Conservation (phyloP, 2,888 invertebrate species). For the Drosophila rellima region DNA sequence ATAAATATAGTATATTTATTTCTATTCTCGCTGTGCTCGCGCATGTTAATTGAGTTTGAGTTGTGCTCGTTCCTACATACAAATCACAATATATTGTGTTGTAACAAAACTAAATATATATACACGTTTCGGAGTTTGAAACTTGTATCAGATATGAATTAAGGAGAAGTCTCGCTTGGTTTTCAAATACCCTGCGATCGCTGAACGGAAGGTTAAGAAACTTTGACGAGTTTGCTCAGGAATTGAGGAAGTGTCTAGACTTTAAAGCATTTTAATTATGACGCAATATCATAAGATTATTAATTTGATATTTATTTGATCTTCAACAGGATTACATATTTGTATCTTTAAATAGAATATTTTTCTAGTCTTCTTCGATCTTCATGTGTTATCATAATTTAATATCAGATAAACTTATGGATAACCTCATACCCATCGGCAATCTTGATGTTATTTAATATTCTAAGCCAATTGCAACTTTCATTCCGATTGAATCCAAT, state of each 20-base stretch:
- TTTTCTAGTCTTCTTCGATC: not conserved
- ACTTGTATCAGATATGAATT: constrained; percentile 8
- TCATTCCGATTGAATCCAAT: too few relatives aligned
- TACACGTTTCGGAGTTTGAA: not conserved
- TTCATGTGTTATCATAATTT: not conserved
- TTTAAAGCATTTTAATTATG: not conserved
- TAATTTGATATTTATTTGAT: not conserved
- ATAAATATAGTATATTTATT: constrained; percentile 27
- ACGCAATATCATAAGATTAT: not conserved
- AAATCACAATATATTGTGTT: constrained; percentile 14
- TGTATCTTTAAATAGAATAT: not conserved
- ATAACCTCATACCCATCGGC: too few relatives aligned
- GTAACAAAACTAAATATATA: constrained; percentile 3
- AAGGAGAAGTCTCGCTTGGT: not conserved
- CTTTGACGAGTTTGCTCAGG: not conserved
- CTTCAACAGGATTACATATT: not conserved
- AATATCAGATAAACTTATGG: too few relatives aligned
- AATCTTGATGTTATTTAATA: too few relatives aligned
- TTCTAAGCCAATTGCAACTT: too few relatives aligned
- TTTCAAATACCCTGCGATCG: constrained; percentile 4
- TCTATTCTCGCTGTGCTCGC: constrained; percentile 30
- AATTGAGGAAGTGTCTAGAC: not conserved
- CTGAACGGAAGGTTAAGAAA: constrained; percentile 6
- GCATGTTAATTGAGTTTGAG: constrained; percentile 56
- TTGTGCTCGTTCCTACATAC: constrained; percentile 37